These are phyloP conservation scores for Scyliorhinus canicula DNA, from an alignment of 2,797 vertebrate genomes.

Conservation along the genomic window DNA sequence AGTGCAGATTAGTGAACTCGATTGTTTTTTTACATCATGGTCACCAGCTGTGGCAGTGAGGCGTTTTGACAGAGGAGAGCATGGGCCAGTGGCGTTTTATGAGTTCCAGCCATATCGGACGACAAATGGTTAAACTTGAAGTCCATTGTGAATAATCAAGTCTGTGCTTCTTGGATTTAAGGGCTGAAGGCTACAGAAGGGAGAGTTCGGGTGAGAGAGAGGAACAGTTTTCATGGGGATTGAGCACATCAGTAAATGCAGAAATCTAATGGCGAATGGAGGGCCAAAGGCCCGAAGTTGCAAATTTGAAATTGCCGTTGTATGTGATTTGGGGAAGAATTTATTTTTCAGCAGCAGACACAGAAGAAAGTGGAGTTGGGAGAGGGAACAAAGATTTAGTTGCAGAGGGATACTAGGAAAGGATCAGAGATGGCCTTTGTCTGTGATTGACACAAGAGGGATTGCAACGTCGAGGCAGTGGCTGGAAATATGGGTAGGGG, in stretches of 20 bases:
- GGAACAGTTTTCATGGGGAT: not conserved
- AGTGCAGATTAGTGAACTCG: too few relatives aligned
- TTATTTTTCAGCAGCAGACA: not conserved
- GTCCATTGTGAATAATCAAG: not conserved
- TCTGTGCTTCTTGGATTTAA: not conserved
- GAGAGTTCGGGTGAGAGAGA: not conserved
- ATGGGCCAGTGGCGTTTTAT: not conserved
- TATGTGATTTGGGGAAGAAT: not conserved
- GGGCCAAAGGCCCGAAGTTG: not conserved
- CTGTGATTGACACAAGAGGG: not conserved
- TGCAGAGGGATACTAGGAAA: not conserved
- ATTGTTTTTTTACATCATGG: too few relatives aligned
- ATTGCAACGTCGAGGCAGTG: not conserved
- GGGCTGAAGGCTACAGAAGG: not conserved
- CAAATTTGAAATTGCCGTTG: not conserved
- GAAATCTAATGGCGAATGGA: not conserved
- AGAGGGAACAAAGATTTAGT: not conserved
- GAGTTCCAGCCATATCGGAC: not conserved
- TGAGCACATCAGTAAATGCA: not conserved
- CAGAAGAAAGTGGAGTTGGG: not conserved
- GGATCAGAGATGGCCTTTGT: not conserved
- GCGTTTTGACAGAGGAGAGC: not conserved
- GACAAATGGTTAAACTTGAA: not conserved
- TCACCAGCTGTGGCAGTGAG: not conserved
- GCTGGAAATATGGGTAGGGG: not conserved